Evolutionary conservation across 2,113 vertebrate genomes (phyloP).

Genomic region (Mesocricetus auratus): DNA sequence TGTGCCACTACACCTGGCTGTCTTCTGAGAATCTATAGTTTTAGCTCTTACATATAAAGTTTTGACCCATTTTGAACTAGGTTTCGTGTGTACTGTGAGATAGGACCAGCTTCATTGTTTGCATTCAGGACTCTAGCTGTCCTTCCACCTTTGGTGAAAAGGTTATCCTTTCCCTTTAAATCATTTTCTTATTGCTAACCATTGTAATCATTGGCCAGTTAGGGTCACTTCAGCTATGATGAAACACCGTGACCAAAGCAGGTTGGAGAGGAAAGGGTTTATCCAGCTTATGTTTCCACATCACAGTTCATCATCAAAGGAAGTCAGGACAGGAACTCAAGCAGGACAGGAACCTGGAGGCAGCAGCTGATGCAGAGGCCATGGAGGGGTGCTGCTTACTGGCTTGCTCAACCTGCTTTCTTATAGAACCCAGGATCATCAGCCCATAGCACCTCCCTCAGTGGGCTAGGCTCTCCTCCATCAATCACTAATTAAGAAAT

Average conservation of each 20-base stretch:
- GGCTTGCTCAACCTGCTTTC: neutral
- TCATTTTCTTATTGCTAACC: too few species aligned
- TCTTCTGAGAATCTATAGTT: neutral
- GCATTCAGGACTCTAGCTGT: neutral
- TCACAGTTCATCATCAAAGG: neutral
- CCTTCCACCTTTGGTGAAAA: neutral
- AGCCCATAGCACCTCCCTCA: neutral
- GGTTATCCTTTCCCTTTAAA: fast-evolving
- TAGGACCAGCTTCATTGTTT: neutral
- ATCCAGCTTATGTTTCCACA: neutral
- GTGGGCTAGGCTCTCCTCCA: neutral
- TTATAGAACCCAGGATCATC: neutral
- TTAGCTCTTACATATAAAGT: neutral
- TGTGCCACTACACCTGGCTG: neutral
- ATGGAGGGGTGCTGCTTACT: neutral
- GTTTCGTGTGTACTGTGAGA: neutral
- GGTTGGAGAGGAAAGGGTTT: neutral
- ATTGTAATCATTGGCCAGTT: fast-evolving
- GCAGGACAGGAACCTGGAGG: neutral
- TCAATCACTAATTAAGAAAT: neutral
- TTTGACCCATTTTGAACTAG: neutral
- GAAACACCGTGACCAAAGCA: neutral
- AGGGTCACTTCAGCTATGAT: neutral
- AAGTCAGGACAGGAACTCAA: neutral
- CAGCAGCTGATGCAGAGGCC: neutral